Base-by-base conservation (phyloP, 2,113 vertebrate genomes). In the Petaurus breviceps region DNA sequence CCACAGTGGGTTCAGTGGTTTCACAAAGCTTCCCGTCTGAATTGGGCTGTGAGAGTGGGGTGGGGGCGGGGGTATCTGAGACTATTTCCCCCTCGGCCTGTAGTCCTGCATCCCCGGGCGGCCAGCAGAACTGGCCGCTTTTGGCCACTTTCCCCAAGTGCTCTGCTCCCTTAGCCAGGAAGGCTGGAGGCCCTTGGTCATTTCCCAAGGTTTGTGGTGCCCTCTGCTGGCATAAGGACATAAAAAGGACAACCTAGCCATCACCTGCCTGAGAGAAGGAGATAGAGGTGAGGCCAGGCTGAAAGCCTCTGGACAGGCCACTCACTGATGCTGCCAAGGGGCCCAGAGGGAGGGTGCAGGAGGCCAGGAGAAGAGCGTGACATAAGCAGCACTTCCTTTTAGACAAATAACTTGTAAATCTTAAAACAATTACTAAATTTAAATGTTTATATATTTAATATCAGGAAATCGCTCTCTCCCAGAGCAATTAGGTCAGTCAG, bases 171-270 rank as follows among this genome's bases (percentile, higher is more conserved):
- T 9, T 46, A 12, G 1, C 0, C 31, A 14, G 52, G 52, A 2
- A 25, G 1, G 51, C 46, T 55, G 77, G 11, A 89, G 1, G 24
- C 61, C 5, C 8, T 37, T 46, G 11, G 51, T 94, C 61, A 68
- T 37, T 90, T 93, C 46, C 7, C 24, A 84, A 94, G 94, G 97
- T 90, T 12, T 68, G 49, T 43, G 77, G 92, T 68, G 95, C 93
- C 97, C 97, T 97, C 98, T 98, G 89, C 96, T 93, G 98, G 94
- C 8, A 61, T 0, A 0, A 12, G 24, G 11, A 77, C 43, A 16
- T 43, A n/a, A 77, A 50, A 11, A 90, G 46, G 37, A 43, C 49
- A 11, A 16, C 8, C 3, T 24, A 25, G 25, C 24, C 49, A 47
- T 19, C 25, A 3, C 89, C 23, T 4, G 47, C 49, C 12, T 12